These are phyloP conservation scores for Parasteatoda tepidariorum DNA, from an alignment of 1,140 invertebrate species.

Conservation along the genomic window DNA sequence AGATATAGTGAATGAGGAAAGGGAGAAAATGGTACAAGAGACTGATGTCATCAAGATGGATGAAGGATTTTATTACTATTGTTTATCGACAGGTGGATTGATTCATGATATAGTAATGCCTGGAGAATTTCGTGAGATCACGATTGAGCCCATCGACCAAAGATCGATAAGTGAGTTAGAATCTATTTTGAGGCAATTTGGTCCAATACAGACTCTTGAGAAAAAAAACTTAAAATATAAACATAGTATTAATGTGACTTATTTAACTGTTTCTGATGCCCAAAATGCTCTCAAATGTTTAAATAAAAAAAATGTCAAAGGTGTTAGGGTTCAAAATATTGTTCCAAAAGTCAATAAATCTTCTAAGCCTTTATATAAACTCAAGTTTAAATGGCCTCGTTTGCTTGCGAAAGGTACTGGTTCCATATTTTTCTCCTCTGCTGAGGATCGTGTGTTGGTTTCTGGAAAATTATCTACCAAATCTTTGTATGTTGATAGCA, in stretches of 20 bases:
- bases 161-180: not conserved
- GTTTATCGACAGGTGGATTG: conserved; percentile 11
- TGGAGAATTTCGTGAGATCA: conserved; percentile 24
- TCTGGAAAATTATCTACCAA: not conserved
- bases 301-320: not conserved
- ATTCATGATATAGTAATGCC: conserved; percentile 53
- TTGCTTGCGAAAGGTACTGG: conserved; percentile 5
- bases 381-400: conserved; percentile 16
- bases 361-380: not conserved
- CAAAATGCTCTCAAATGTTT: not conserved
- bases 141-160: not conserved
- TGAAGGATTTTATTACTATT: not conserved
- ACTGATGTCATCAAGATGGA: conserved; percentile 23
- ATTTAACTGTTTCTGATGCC: conserved; percentile 15
- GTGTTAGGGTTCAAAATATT: not conserved
- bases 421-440: conserved; percentile 8
- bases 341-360: not conserved
- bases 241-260: not conserved
- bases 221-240: not conserved
- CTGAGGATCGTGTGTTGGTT: conserved; percentile 16
- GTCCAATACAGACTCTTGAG: not conserved
- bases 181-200: not conserved
- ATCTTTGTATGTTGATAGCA: too few relatives aligned
- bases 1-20: conserved; percentile 13
- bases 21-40: conserved; percentile 21